Evolutionary conservation across 2,113 vertebrate genomes (phyloP).

Genomic region (Oostethus manadensis): DNA sequence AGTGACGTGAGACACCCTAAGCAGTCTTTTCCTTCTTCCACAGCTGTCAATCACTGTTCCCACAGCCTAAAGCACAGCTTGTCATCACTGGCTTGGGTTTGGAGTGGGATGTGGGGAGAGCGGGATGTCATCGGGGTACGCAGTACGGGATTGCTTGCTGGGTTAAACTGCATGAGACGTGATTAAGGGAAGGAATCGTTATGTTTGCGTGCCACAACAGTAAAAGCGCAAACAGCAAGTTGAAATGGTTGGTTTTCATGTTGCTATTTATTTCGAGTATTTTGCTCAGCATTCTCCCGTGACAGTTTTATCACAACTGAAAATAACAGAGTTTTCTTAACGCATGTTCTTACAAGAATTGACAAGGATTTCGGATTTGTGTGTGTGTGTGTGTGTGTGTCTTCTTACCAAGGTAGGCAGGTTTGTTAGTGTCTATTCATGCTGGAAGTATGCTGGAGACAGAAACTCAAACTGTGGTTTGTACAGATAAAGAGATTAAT

Average conservation of each 20-base stretch:
- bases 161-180: conserved; percentile 74
- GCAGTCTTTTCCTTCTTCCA: conserved; percentile 62
- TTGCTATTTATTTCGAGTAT: conserved; percentile 11
- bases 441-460: too few relatives aligned
- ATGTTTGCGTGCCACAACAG: conserved; percentile 59
- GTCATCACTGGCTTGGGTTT: conserved; percentile 54
- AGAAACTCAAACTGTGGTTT: too few relatives aligned
- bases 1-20: conserved; percentile 52
- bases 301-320: conserved; percentile 45
- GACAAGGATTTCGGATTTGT: too few relatives aligned
- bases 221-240: conserved; percentile 48
- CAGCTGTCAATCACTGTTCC: conserved; percentile 66
- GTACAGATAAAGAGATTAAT: too few relatives aligned
- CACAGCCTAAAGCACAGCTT: conserved; percentile 65
- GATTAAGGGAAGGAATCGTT: conserved; percentile 64
- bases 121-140: conserved; percentile 60
- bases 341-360: neutral
- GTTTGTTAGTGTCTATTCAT: too few relatives aligned
- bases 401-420: too few relatives aligned
- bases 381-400: too few relatives aligned
- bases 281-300: conserved; percentile 28
- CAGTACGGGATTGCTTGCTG: conserved; percentile 59
- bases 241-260: conserved; percentile 8
- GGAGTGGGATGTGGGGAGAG: conserved; percentile 38
- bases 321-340: conserved; percentile 18